phyloP scores from a whole-genome alignment of 2,797 vertebrate genomes.

The Phrynocephalus vlangalii region DNA sequence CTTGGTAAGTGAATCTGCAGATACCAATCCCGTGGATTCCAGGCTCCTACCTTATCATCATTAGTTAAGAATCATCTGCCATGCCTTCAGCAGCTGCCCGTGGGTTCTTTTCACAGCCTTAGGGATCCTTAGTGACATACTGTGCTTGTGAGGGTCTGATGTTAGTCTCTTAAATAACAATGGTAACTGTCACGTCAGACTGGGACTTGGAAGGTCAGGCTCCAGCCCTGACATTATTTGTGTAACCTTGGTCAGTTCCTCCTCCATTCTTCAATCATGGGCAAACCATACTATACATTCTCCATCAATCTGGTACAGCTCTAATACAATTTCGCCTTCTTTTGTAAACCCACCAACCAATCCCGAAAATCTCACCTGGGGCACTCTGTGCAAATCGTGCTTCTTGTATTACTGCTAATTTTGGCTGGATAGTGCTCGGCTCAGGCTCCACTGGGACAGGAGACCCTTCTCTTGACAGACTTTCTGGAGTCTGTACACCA shows the following conservation, averaged over 20 bases:
- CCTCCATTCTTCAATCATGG: no score
- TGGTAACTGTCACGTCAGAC: no score
- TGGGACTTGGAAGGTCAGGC: no score
- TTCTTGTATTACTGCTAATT: conserved; percentile 95
- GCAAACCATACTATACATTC: neutral
- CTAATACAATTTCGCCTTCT: neutral
- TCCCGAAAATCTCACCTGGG: conserved; percentile 80
- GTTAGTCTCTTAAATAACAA: neutral
- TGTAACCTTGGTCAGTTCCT: no score
- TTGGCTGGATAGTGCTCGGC: conserved; percentile 87
- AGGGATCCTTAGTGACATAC: neutral
- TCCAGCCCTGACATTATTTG: no score
- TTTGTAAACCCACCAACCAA: neutral
- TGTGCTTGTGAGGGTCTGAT: neutral
- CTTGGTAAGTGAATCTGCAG: no score
- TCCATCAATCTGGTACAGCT: neutral
- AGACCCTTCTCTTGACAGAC: conserved; percentile 95
- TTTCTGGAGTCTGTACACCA: conserved; percentile 96
- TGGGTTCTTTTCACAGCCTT: neutral
- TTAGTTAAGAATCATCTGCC: neutral
- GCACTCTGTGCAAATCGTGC: conserved; percentile 94
- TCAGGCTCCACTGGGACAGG: conserved; percentile 91
- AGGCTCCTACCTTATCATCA: no score
- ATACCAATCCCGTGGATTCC: no score
- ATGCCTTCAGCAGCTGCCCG: neutral